Percentiles rank a stretch among this genome's conserved stretches.
Conservation (phyloP, 2,113 vertebrate genomes). For the Suncus etruscus region DNA sequence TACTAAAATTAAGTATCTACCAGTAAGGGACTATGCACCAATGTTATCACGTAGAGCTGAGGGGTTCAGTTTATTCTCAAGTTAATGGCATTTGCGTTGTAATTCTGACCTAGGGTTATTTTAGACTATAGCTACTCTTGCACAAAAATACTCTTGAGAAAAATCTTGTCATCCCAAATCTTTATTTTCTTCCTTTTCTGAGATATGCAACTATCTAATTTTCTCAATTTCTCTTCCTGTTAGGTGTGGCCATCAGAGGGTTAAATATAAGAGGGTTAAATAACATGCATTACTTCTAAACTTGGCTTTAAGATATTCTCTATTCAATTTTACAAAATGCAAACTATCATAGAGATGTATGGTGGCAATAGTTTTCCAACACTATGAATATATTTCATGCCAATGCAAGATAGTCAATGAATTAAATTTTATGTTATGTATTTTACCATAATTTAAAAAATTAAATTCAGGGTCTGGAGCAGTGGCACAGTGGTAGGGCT, state of each 20-base stretch:
- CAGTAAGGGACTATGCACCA: background rate
- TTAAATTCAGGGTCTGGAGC: background rate
- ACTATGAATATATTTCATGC: background rate
- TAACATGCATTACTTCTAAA: background rate
- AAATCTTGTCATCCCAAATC: background rate
- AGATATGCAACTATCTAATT: background rate
- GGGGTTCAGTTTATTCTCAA: background rate
- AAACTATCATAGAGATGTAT: background rate
- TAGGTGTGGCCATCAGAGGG: background rate
- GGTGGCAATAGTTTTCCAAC: background rate
- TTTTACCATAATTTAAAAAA: conserved; percentile 19
- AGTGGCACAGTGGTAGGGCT: too few species aligned
- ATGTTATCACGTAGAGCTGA: too few species aligned
- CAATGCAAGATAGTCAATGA: background rate
- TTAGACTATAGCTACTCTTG: background rate
- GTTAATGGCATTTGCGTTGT: background rate
- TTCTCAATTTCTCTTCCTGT: conserved; percentile 4
- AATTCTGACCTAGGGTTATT: background rate
- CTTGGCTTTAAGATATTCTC: background rate
- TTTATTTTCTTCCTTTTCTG: conserved; percentile 2
- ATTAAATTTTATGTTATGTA: background rate
- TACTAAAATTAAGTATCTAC: conserved; percentile 29
- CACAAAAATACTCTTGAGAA: too few species aligned
- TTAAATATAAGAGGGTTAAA: background rate
- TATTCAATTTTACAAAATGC: background rate